phyloP scores from a whole-genome alignment of 2,888 invertebrate genomes.

The Reticulitermes lucifugus region DNA sequence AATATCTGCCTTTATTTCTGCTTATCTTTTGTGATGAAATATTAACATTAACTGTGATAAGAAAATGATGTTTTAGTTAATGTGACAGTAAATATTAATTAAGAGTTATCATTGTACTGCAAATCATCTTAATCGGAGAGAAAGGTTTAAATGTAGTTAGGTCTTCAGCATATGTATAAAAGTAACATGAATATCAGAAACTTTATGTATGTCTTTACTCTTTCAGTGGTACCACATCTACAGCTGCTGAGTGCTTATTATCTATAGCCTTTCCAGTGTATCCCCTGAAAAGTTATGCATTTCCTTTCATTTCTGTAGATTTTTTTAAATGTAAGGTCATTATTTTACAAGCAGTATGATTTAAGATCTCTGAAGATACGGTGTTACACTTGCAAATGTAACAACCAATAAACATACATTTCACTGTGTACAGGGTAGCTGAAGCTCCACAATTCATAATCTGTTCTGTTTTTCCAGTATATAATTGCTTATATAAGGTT shows the following conservation, averaged over 20 bases:
- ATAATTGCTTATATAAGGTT: too few species aligned
- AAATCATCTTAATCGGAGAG: neutral
- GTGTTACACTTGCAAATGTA: neutral
- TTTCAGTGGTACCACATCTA: neutral
- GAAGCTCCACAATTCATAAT: too few species aligned
- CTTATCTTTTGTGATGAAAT: slow-evolving; percentile 30
- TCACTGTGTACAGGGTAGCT: too few species aligned
- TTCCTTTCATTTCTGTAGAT: neutral
- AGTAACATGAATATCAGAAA: neutral
- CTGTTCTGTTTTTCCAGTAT: too few species aligned
- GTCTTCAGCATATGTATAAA: neutral
- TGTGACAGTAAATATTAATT: neutral
- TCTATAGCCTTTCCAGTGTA: neutral
- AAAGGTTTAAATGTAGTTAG: neutral
- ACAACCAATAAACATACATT: too few species aligned
- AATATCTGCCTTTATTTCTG: slow-evolving; percentile 37
- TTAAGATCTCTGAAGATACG: neutral
- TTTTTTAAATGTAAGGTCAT: neutral
- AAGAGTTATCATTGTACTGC: neutral
- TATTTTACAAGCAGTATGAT: neutral
- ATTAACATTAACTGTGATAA: slow-evolving; percentile 37
- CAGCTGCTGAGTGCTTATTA: neutral
- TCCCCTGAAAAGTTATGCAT: neutral
- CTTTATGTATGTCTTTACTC: neutral
- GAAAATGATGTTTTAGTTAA: slow-evolving; percentile 27